phyloP scores from a whole-genome alignment of 1,140 invertebrate genomes.

The Drosophila aff. region DNA sequence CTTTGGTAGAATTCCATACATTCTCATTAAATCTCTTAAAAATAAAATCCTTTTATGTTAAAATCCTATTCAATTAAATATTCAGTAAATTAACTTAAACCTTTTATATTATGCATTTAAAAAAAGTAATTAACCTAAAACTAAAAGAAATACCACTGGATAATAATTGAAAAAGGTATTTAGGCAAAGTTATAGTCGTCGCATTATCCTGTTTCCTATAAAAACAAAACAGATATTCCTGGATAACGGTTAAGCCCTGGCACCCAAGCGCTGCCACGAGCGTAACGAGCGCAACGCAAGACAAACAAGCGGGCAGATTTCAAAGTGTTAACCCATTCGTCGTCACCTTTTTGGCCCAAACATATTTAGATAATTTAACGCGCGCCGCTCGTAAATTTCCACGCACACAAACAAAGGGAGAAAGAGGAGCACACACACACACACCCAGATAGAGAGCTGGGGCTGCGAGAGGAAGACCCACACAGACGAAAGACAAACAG shows the following conservation, averaged over 20 bases:
- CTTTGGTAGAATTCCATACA: neutral
- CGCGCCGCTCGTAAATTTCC: constrained; percentile 79
- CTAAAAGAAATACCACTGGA: no score
- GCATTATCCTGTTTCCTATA: neutral
- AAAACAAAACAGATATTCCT: neutral
- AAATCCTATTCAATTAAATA: neutral
- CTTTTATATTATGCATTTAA: no score
- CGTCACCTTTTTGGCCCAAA: constrained; percentile 79
- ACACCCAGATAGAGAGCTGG: neutral
- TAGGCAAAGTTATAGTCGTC: neutral
- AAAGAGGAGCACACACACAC: constrained; percentile 6
- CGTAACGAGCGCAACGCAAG: constrained; percentile 12
- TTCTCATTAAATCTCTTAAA: neutral
- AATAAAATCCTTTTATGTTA: neutral
- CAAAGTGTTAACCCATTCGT: constrained; percentile 80
- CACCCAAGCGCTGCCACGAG: neutral
- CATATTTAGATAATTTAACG: constrained; percentile 83
- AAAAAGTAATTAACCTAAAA: neutral
- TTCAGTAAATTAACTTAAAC: neutral
- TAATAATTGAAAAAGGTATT: neutral
- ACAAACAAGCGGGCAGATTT: constrained; percentile 17
- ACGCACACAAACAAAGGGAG: constrained; percentile 51
- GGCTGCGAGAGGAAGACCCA: constrained; percentile 24
- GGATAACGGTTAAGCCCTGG: constrained; percentile 3
- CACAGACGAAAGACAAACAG: constrained; percentile 29